These are phyloP conservation scores for Seira sanloemensis DNA, from an alignment of 2,888 invertebrate species.

Conservation along the genomic window DNA sequence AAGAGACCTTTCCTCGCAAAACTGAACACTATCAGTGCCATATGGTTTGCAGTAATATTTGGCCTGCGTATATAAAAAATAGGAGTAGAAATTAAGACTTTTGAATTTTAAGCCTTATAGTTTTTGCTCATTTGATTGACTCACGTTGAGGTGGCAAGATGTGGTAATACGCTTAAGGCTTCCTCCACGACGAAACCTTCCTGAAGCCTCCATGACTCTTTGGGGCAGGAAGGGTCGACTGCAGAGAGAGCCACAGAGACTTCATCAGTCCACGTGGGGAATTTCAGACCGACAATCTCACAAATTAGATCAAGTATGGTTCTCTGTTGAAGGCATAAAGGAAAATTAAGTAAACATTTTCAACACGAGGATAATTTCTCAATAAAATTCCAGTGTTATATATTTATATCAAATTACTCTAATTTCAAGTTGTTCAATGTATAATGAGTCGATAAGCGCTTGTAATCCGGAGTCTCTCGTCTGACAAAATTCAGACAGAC, in stretches of 20 bases:
- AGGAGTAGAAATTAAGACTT: no score
- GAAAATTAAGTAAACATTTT: no score
- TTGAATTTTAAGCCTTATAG: constrained; percentile 21
- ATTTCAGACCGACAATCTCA: constrained; percentile 90
- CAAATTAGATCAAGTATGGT: constrained; percentile 94
- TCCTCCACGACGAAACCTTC: constrained; percentile 98
- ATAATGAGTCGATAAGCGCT: constrained; percentile 87
- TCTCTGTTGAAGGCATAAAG: constrained; percentile 86
- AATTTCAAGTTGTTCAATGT: constrained; percentile 91
- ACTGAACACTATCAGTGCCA: constrained; percentile 90
- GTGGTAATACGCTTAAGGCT: constrained; percentile 89
- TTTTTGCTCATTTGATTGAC: no score
- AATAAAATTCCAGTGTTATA: no score
- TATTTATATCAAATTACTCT: no score
- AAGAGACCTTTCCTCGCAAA: constrained; percentile 90
- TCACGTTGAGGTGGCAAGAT: constrained; percentile 79
- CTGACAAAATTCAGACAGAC: constrained; percentile 90
- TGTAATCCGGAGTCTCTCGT: constrained; percentile 86
- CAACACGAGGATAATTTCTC: no score
- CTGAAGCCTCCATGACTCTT: constrained; percentile 90
- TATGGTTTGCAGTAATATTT: constrained; percentile 93
- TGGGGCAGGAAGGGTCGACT: constrained; percentile 86
- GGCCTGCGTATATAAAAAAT: no score
- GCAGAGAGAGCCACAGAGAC: constrained; percentile 91
- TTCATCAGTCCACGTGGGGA: constrained; percentile 95